Conservation (phyloP, 2,113 vertebrate species). For the Ailuropoda melanoleuca region DNA sequence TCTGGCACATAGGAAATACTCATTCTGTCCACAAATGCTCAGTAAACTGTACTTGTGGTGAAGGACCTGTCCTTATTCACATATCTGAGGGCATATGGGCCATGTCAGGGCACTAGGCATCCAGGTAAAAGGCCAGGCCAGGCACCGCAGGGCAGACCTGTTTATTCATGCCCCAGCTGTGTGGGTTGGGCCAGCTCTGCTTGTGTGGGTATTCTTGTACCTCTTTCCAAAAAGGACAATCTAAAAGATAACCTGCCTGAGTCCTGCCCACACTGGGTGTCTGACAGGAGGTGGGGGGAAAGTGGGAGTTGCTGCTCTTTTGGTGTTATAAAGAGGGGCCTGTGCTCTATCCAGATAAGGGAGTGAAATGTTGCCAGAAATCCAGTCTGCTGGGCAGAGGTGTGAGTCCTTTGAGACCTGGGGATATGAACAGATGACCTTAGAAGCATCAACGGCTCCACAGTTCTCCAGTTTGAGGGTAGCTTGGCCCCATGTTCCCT, state of each 20-base stretch:
- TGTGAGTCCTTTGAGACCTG: background rate
- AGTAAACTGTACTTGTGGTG: background rate
- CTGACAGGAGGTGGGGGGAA: background rate
- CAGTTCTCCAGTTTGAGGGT: background rate
- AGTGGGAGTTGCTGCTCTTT: background rate
- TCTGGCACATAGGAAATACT: background rate
- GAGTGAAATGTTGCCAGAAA: background rate
- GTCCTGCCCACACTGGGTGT: background rate
- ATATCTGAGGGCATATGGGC: background rate
- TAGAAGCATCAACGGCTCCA: background rate
- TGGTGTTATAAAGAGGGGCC: background rate
- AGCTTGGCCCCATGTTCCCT: background rate
- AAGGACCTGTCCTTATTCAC: background rate
- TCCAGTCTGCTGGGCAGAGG: background rate
- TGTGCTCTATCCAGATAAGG: background rate
- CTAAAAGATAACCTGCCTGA: background rate
- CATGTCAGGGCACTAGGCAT: background rate
- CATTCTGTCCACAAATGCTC: background rate
- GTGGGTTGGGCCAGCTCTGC: background rate
- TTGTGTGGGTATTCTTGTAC: background rate
- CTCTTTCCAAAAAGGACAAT: background rate
- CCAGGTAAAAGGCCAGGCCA: background rate
- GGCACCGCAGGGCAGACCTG: background rate
- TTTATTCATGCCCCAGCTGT: background rate
- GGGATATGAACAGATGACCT: background rate